Evolutionary conservation across 64 coral and sea anemone genomes (phyloP), one percentile per base, ranked within the genome.

Genomic region (Acropora tenuis): DNA sequence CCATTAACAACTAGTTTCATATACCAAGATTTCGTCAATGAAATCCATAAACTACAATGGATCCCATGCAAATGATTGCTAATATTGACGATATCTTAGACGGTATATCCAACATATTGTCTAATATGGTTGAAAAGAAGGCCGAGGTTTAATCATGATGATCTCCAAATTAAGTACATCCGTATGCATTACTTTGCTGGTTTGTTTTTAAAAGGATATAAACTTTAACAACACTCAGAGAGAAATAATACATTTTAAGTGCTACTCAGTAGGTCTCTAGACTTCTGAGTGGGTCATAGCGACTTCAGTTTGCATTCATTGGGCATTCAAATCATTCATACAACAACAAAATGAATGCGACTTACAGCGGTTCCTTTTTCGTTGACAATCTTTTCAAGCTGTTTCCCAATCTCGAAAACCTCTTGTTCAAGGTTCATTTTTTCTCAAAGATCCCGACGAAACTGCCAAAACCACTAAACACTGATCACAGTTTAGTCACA

Each of bases 331-430:
- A 87, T 69, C 59, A 75, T 80, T 30, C 30, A 30, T 30, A 30
- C 30, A 30, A 30, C 30, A 30, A 30, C 30, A 30, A 30, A 69
- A 52, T 19, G 82, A 68, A 78, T 48, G 19, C 43, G 8, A 44
- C 91, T 95, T 72, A 95, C 94, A 30, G 30, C 30, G 19, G 76
- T 83, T 87, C 86, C 86, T 73, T 95, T 83, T 48, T 95, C 81
- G 44, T 57, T 50, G 6, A 95, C 94, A 50, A 95, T 95, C 77
- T 95, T 95, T 68, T 95, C 94, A 50, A 95, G 77, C 76, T 95
- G 94, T 59, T 88, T 95, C 10, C 89, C 94, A 75, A 95, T 82
- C 67, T 87, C 88, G 43, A 79, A 80, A 75, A 95, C 94, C 78
- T 95, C 94, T 67, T 91, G 82, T 52, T 95, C 94, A 40, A 91